Evolutionary conservation across 1,140 invertebrate genomes (phyloP).

Genomic region (Procambarus clarkii): DNA sequence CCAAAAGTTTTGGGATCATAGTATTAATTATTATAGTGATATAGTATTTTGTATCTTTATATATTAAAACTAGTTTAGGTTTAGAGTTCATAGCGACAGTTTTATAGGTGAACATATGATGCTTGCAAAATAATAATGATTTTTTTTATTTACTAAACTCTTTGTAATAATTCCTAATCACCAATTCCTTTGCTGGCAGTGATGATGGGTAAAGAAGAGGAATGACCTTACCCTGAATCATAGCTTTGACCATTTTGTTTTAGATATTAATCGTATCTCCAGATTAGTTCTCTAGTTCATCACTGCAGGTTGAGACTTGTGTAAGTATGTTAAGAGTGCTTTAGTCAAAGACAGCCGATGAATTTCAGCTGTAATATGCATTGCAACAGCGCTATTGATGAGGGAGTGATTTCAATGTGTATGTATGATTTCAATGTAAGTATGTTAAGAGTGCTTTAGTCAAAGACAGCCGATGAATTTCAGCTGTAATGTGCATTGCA

Average conservation of each 20-base stretch:
- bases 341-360: neutral
- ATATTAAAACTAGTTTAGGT: no score
- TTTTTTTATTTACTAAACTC: no score
- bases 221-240: neutral
- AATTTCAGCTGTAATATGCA: constrained; percentile 24
- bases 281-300: neutral
- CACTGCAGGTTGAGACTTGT: neutral
- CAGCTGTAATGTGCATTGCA: constrained; percentile 42
- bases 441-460: neutral
- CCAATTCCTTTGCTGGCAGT: no score
- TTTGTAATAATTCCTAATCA: no score
- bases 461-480: neutral
- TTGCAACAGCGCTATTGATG: constrained; percentile 57
- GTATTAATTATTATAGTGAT: no score
- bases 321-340: neutral
- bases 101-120: no score
- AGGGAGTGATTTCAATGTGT: constrained; percentile 44
- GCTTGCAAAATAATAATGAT: no score
- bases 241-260: neutral
- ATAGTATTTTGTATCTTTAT: no score
- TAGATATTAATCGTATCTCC: no score
- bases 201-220: neutral
- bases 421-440: no score
- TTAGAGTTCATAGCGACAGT: no score
- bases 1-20: no score